Base-by-base conservation (phyloP, 2,888 invertebrate genomes). In the Eledone cirrhosa region DNA sequence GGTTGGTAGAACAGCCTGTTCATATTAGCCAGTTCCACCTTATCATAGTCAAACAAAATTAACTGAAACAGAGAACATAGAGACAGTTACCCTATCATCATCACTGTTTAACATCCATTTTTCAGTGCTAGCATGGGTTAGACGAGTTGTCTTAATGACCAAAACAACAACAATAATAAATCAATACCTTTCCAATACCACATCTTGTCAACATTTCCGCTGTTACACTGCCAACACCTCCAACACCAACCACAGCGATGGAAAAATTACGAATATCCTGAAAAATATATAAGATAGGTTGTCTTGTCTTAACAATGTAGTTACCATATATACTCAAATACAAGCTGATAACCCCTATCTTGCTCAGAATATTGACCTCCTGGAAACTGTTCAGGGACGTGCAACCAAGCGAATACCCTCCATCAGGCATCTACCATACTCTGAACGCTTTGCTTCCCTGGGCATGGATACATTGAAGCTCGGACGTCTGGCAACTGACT, bases 121-220 rank as follows among this genome's bases (percentile, higher is more conserved):
- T n/a, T n/a, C n/a, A n/a, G n/a, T n/a, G n/a, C n/a, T n/a, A n/a
- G n/a, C n/a, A n/a, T n/a, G n/a, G n/a, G n/a, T n/a, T n/a, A n/a
- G n/a, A n/a, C n/a, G 24, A 22, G n/a, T 63, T 41, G 4, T 41
- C 4, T 7, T 41, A 41, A 41, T 41, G 0, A 41, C 33, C 33
- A 41, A 41, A 41, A 41, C 33, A 41, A 41, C 33, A 41, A 41
- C 8, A 41, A 41, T 7, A 41, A 41, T 8, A 41, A 41, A 41
- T 41, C 5, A 41, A 41, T 89, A 95, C 95, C 93, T 98, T 97
- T 82, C 99, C 99, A 84, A 99, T 95, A 1, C 99, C 99, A 91
- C 99, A 99, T 82, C 99, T 93, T 2, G 99, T 98, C 77, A 99
- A 92, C 99, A 99, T 99, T 92, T 99, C 99, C 65, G 99, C 98